These are phyloP conservation scores for Melinopterus prodromus DNA, from an alignment of 2,888 invertebrate genomes.

Conservation along the genomic window DNA sequence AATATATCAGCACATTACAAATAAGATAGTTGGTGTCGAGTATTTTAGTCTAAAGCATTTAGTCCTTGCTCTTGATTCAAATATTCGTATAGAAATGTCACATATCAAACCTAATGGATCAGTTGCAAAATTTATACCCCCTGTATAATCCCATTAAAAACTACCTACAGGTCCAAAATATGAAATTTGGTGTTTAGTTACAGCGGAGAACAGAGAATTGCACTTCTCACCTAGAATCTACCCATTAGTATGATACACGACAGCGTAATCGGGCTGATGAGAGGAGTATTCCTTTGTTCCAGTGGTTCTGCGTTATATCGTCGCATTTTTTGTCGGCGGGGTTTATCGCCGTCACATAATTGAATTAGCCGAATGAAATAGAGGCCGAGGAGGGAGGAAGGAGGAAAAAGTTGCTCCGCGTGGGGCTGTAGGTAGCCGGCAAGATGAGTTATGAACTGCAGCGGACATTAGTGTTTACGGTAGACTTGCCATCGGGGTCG, in stretches of 20 bases:
- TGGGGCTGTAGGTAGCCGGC: background rate
- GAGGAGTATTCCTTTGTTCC: background rate
- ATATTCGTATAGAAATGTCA: too few species aligned
- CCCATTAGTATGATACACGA: background rate
- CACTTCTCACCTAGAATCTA: background rate
- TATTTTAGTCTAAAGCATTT: too few species aligned
- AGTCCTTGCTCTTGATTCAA: too few species aligned
- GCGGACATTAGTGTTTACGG: background rate
- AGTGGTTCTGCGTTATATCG: background rate
- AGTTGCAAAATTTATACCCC: too few species aligned
- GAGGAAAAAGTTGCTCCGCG: background rate
- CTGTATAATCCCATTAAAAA: too few species aligned
- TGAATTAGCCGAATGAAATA: slow-evolving; percentile 4
- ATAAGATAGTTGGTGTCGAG: too few species aligned
- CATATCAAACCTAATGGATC: too few species aligned
- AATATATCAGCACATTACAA: too few species aligned
- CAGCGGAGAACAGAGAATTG: too few species aligned
- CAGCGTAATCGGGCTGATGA: background rate
- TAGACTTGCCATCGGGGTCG: background rate
- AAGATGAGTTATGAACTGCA: slow-evolving; percentile 4
- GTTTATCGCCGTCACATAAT: background rate
- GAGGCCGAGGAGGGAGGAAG: background rate
- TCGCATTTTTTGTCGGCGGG: background rate
- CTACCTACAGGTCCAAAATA: too few species aligned
- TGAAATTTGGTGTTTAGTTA: too few species aligned